These are phyloP conservation scores for Drosophila tristis DNA, from an alignment of 1,140 invertebrate genomes.

Conservation along the genomic window DNA sequence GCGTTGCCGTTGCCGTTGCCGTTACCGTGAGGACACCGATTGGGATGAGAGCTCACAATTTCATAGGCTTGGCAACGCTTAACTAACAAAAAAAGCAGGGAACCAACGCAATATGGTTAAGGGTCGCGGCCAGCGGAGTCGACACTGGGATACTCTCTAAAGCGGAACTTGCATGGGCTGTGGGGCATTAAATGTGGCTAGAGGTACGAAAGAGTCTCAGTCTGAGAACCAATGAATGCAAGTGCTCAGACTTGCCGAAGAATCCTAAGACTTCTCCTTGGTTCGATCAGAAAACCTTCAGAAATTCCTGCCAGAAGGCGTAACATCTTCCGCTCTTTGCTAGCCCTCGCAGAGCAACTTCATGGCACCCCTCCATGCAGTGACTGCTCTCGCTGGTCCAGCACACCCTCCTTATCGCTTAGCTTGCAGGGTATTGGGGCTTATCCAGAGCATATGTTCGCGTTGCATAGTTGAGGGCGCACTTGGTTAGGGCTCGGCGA, in stretches of 20 bases:
- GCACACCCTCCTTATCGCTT: neutral
- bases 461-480: constrained; percentile 77
- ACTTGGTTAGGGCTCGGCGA: constrained; percentile 69
- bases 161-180: too few relatives aligned
- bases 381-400: neutral
- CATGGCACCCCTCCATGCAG: too few relatives aligned
- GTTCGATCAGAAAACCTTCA: too few relatives aligned
- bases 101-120: neutral
- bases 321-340: too few relatives aligned
- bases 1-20: constrained; percentile 33
- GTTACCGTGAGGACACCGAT: constrained; percentile 1
- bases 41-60: constrained; percentile 50
- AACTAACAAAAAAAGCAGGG: constrained; percentile 15
- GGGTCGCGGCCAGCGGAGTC: neutral
- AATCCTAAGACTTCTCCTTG: too few relatives aligned
- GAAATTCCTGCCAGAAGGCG: too few relatives aligned
- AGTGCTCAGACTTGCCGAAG: too few relatives aligned
- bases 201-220: too few relatives aligned
- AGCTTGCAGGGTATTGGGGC: too few relatives aligned
- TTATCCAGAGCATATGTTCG: constrained; percentile 29
- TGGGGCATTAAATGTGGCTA: too few relatives aligned
- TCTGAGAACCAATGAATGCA: too few relatives aligned
- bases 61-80: constrained; percentile 65
- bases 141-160: neutral
- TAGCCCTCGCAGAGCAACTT: constrained; percentile 5